Base-by-base conservation (phyloP, 2,797 vertebrate species). In the Clamator glandarius region DNA sequence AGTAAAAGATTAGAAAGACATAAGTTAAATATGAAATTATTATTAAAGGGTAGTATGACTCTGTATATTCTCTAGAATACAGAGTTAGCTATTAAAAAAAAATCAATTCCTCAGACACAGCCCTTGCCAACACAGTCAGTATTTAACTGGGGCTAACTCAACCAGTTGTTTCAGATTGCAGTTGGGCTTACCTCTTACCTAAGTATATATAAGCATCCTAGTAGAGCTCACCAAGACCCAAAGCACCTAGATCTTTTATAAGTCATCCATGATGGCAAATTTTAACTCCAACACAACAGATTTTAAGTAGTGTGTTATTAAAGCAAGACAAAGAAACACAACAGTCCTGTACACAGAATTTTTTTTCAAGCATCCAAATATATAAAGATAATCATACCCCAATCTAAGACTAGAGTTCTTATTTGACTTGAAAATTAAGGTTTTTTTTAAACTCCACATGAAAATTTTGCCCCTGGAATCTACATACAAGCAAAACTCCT, bases 121-220 rank as follows among this genome's bases (percentile, higher is more conserved):
- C 12, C 24, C 42, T 48, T 19, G 1, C 19, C 0, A 0, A 46
- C 7, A 50, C 18, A 61, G 28, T 0, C 0, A 91, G 23, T 0
- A 16, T 33, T 39, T 69, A 15, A 50, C 25, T 42, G 26, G 8
- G 42, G 13, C 54, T 63, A 50, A 70, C 50, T 58, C 36, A 72
- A 46, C 12, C 3, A 2, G 11, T 36, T 62, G 24, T 61, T 92
- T 63, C 59, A 67, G 57, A 36, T n/a, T 6, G 1, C 17, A 11
- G 33, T n/a, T 31, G 15, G 42, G n/a, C 33, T 61, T 62, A 87
- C 18, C 19, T 76, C 62, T 54, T 33, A 4, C 20, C 66, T 62
- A 8, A 46, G 15, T 55, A n/a, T 6, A 46, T 29, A 18, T 20
- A 41, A 68, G 20, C n/a, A 87, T 54, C 11, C 17, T 15, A 8